Base-by-base conservation (phyloP, 2,113 vertebrate species). In the Tragulus kanchil region DNA sequence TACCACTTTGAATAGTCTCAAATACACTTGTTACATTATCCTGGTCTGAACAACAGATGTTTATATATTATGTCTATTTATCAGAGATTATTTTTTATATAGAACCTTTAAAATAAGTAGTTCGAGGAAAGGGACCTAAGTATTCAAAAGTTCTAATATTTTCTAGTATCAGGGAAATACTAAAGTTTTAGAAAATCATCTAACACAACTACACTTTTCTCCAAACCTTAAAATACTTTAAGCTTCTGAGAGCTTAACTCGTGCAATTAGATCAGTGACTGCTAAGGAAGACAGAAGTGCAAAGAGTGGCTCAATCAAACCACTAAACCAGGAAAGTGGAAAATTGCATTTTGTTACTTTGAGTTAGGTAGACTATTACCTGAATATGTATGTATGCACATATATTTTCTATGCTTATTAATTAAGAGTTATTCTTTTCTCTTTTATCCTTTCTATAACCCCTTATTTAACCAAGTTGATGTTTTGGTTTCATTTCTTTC, bases 341-440 rank as follows among this genome's bases (percentile, higher is more conserved):
- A 98, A 98, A 98, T 95, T 97, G 71, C 78, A 94, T 98, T 98
- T 97, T 93, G 87, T 90, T 93, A 83, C 85, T 95, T 87, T 97
- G 83, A 93, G 75, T 98, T 97, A 65, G 69, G 78, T 97, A 91
- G 85, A 77, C 48, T 98, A 64, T 81, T 89, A 93, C 48, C 28
- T 71, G 67, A 94, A 95, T 87, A 50, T 90, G 65, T 85, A 95
- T 96, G 87, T 75, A 97, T 36, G 36, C 50, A 86, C 90, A 65
- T 89, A 96, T 97, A 84, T 92, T 93, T 87, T 61, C 86, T 84
- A 50, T 91, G 85, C 95, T 96, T 97, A 95, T 94, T 92, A 94
- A 97, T 92, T 59, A 95, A 56, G 81, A 88, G 6, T 62, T 96
- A 6, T 85, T 92, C 50, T 90, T 11, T 92, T 93, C 52, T 89